Percentiles rank a stretch among this genome's conserved stretches.
These are phyloP conservation scores for Anguilla marmorata DNA, from an alignment of 2,797 vertebrate species.

Conservation along the genomic window DNA sequence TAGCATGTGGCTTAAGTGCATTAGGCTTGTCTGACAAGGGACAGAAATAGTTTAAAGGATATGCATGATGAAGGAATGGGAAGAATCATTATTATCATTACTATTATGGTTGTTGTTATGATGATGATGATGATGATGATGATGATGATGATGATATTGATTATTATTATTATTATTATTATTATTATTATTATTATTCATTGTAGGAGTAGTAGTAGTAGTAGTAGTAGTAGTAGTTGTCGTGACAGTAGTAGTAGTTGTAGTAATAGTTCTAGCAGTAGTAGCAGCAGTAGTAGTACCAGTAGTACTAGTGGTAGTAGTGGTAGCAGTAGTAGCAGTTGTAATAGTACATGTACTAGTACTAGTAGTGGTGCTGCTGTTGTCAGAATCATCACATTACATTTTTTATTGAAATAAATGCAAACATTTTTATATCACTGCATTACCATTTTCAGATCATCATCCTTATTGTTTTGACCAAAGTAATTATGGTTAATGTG, in stretches of 20 bases:
- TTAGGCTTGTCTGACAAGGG: constrained; percentile 43
- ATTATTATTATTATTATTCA: neutral
- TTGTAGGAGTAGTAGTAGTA: too few relatives aligned
- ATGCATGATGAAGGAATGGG: constrained; percentile 32
- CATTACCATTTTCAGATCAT: neutral
- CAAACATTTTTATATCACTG: neutral
- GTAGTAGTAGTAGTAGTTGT: too few relatives aligned
- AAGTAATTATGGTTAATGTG: neutral
- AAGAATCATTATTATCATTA: neutral
- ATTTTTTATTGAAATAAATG: neutral
- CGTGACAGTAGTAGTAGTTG: too few relatives aligned
- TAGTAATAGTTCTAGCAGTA: neutral
- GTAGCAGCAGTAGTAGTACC: neutral
- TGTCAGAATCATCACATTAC: neutral
- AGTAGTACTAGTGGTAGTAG: too few relatives aligned
- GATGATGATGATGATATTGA: constrained; percentile 43
- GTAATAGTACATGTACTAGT: neutral
- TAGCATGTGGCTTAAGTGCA: constrained; percentile 46
- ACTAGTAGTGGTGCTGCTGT: neutral
- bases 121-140: constrained; percentile 38
- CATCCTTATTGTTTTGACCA: neutral
- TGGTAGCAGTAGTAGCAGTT: too few relatives aligned
- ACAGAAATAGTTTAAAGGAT: constrained; percentile 43
- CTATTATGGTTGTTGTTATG: constrained; percentile 32
- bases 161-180: neutral